Evolutionary conservation across 2,797 vertebrate species (phyloP), one percentile per base, ranked within the genome.

Genomic region (Taenioides sp.): DNA sequence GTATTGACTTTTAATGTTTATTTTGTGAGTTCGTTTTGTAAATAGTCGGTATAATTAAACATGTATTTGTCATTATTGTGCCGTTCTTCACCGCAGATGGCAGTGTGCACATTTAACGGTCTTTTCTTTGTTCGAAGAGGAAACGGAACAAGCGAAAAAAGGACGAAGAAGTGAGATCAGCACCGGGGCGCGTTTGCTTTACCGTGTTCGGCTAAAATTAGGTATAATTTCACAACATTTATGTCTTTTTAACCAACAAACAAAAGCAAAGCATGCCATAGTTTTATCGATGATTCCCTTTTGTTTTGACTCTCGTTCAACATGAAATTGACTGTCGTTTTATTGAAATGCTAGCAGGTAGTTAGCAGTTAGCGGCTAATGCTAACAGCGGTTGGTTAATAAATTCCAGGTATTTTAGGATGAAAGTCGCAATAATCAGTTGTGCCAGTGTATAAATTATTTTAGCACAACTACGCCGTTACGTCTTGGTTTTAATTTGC

Each of bases 161-260:
- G 70, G 63, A 68, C 59, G 76, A 77, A 78, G 80, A 73, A 77
- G 55, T 57, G 12, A 61, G n/a, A 64, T 40, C 72, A 64, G 61
- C 61, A 64, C 61, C 34, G 34, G 6, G 23, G 66, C 17, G 73
- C 71, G 77, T 60, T 82, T 84, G 80, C 79, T 80, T 31, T 37
- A 3, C 65, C n/a, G 70, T 83, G 59, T 80, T 73, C 79, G 72
- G 70, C 54, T 65, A 40, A 78, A 65, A 73, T 59, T 75, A 79
- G 89, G 90, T 90, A 84, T 80, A 81, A 10, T 34, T n/a, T 37
- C 7, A 12, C 9, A 57, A 1, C 3, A 34, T 43, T 61, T 49
- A 2, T 0, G 11, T 34, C 7, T 11, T n/a, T 61, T 43, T 0
- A 4, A 11, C 4, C 54, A 5, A 7, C 10, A 57, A 22, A 22